Evolutionary conservation across 92 coral and sea anemone species (phyloP).

Genomic region (Ricordea florida): DNA sequence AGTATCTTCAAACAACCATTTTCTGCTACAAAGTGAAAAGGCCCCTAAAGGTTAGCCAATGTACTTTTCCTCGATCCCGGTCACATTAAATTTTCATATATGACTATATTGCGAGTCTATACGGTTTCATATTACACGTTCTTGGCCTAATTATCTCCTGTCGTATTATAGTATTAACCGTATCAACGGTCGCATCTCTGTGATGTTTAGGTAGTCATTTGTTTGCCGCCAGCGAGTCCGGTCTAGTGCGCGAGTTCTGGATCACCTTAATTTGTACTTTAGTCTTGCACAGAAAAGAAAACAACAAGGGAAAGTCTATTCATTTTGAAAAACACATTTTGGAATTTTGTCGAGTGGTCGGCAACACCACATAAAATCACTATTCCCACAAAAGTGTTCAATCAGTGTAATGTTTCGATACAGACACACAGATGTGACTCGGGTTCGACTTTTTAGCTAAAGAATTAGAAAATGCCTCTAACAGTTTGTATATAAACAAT

Average conservation of each 20-base stretch:
- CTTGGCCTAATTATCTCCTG: conserved; percentile 12
- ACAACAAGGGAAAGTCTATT: no score
- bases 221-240: conserved; percentile 20
- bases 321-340: no score
- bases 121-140: conserved; percentile 7
- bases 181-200: conserved; percentile 68
- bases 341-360: no score
- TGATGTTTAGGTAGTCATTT: conserved; percentile 55
- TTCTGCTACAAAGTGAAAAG: neutral
- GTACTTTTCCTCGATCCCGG: no score
- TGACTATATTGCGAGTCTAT: conserved; percentile 8
- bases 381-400: no score
- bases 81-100: conserved; percentile 13
- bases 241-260: neutral
- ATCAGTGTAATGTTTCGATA: no score
- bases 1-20: neutral
- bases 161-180: conserved; percentile 54
- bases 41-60: conserved; percentile 22
- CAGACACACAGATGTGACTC: no score
- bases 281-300: no score
- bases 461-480: no score
- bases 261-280: neutral
- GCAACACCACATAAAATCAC: no score
- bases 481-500: no score
- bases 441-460: no score